A percentile compares a stretch with the other conserved stretches of the same genome.
Conservation (phyloP, 2,888 invertebrate species). For the Zaprionus bogoriensis region DNA sequence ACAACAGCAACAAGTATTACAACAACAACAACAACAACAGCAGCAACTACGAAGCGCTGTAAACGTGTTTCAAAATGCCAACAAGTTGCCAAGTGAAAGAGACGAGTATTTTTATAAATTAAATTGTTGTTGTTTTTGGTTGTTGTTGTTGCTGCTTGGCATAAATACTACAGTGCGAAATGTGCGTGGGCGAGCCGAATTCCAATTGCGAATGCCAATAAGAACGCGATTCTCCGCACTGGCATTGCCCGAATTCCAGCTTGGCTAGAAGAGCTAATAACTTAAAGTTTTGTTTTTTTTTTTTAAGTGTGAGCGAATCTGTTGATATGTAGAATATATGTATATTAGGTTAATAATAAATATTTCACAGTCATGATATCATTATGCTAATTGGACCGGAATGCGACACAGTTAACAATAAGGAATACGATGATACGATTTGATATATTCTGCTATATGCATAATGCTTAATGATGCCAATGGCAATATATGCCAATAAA, state of each 20-base stretch:
- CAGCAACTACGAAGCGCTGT: slow-evolving; percentile 15
- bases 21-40: slow-evolving; percentile 6
- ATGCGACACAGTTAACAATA: too few species aligned
- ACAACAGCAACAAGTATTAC: slow-evolving; percentile 9
- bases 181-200: slow-evolving; percentile 41
- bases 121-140: slow-evolving; percentile 12
- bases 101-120: slow-evolving; percentile 14
- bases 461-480: too few species aligned
- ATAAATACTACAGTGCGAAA: neutral
- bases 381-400: too few species aligned
- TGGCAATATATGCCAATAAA: too few species aligned
- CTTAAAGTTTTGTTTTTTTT: too few species aligned
- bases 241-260: slow-evolving; percentile 19
- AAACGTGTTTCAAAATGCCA: slow-evolving; percentile 58
- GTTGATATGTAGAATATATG: too few species aligned
- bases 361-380: too few species aligned
- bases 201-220: slow-evolving; percentile 16
- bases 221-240: slow-evolving; percentile 7
- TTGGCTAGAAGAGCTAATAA: too few species aligned
- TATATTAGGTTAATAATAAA: too few species aligned
- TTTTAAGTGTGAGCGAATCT: too few species aligned
- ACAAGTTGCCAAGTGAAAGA: slow-evolving; percentile 44
- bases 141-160: slow-evolving; percentile 9
- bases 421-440: too few species aligned
- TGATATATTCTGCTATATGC: too few species aligned